Conservation (phyloP, 2,888 invertebrate genomes). For the Enoplolaimus lenunculus region DNA sequence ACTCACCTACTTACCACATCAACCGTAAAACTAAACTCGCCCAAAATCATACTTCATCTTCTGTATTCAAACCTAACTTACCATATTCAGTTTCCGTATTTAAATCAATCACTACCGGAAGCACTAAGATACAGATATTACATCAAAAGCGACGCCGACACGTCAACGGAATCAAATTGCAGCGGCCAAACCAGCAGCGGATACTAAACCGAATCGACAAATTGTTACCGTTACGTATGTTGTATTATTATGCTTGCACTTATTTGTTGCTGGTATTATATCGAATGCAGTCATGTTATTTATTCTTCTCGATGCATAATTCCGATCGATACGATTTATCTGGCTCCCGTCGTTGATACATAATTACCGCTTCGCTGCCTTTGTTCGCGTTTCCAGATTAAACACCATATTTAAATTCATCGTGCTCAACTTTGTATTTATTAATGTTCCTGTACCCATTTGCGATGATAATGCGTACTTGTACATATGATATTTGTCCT, state of each 20-base stretch:
- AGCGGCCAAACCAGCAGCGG: too few relatives aligned
- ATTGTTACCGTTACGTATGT: conserved; percentile 10
- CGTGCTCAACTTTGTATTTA: background rate
- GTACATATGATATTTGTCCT: conserved; percentile 5
- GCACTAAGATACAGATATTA: too few relatives aligned
- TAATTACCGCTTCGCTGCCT: background rate
- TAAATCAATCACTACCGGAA: too few relatives aligned
- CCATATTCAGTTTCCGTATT: too few relatives aligned
- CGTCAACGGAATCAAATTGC: too few relatives aligned
- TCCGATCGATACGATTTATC: conserved; percentile 5
- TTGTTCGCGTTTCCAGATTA: conserved; percentile 1
- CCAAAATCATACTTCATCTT: too few relatives aligned
- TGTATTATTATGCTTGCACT: conserved; percentile 2
- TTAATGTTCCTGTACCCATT: conserved; percentile 13
- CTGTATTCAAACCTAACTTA: too few relatives aligned
- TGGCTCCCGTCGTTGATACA: background rate
- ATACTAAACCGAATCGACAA: too few relatives aligned
- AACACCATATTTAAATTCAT: background rate
- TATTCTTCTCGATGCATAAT: conserved; percentile 1
- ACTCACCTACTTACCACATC: too few relatives aligned
- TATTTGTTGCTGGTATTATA: background rate
- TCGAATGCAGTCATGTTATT: background rate
- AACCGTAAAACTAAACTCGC: too few relatives aligned
- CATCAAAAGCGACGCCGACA: too few relatives aligned
- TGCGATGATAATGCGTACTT: conserved; percentile 7